Evolutionary conservation across 2,888 invertebrate genomes (phyloP).

Genomic region (Syrphus vitripennis): DNA sequence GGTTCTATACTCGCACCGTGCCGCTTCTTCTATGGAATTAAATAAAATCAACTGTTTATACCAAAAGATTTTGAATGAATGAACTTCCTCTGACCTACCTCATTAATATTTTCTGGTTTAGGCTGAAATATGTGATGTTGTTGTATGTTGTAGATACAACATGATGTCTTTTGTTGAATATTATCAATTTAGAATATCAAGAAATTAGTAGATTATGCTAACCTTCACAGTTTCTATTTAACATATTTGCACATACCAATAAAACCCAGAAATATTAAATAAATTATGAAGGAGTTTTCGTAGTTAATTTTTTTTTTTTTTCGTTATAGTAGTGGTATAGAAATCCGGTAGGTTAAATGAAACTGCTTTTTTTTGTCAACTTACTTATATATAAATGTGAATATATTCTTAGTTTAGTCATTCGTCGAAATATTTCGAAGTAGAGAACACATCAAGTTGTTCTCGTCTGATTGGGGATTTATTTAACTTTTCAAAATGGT

Average conservation of each 20-base stretch:
- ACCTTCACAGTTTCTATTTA: constrained; percentile 37
- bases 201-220: constrained; percentile 20
- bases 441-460: constrained; percentile 27
- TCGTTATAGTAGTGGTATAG: constrained; percentile 14
- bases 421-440: constrained; percentile 31
- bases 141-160: not conserved
- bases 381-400: constrained; percentile 58
- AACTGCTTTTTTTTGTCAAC: constrained; percentile 30
- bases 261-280: constrained; percentile 19
- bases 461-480: not conserved
- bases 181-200: constrained; percentile 15
- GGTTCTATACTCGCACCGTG: not conserved
- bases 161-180: constrained; percentile 7
- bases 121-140: not conserved
- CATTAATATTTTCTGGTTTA: constrained; percentile 33
- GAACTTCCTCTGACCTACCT: constrained; percentile 55
- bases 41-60: not conserved
- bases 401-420: constrained; percentile 28
- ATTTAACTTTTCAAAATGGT: constrained; percentile 43
- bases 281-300: constrained; percentile 35
- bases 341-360: constrained; percentile 39
- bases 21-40: not conserved
- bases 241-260: constrained; percentile 27
- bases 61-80: constrained; percentile 6
- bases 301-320: not conserved